phyloP scores from a whole-genome alignment of 2,797 vertebrate species.

The Paguma larvata region DNA sequence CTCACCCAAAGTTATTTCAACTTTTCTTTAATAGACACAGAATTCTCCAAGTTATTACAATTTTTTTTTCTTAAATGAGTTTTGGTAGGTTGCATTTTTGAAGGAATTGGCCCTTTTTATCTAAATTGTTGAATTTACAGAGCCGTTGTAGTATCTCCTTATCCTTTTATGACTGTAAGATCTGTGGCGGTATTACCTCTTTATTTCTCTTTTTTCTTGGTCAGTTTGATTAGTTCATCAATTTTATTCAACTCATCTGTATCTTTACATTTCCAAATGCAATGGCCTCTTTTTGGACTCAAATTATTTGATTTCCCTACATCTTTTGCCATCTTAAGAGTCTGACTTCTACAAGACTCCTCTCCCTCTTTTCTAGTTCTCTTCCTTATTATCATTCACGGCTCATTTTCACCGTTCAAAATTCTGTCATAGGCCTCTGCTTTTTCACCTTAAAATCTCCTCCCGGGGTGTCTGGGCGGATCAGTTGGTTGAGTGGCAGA shows the following conservation, averaged over 20 bases:
- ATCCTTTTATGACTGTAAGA: background rate
- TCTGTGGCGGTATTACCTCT: background rate
- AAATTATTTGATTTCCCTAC: background rate
- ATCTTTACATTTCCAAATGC: background rate
- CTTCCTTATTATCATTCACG: background rate
- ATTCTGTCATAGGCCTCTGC: background rate
- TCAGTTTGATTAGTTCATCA: background rate
- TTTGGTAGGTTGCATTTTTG: background rate
- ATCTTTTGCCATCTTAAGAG: background rate
- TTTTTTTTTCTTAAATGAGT: background rate
- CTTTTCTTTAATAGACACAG: background rate
- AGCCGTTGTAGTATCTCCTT: background rate
- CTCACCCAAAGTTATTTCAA: background rate
- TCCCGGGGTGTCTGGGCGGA: no score
- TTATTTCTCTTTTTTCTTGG: background rate
- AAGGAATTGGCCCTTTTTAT: background rate
- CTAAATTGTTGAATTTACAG: background rate
- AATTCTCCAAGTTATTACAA: background rate
- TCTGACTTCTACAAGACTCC: background rate
- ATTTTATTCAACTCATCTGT: conserved; percentile 4
- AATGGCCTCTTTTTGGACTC: background rate
- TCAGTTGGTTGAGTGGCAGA: no score
- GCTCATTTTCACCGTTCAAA: background rate
- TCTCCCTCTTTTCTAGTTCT: background rate
- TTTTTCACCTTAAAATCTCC: background rate